Evolutionary conservation across 2,113 vertebrate species (phyloP), one percentile per base, ranked within the genome.

Genomic region (Eudyptes chrysolophus): DNA sequence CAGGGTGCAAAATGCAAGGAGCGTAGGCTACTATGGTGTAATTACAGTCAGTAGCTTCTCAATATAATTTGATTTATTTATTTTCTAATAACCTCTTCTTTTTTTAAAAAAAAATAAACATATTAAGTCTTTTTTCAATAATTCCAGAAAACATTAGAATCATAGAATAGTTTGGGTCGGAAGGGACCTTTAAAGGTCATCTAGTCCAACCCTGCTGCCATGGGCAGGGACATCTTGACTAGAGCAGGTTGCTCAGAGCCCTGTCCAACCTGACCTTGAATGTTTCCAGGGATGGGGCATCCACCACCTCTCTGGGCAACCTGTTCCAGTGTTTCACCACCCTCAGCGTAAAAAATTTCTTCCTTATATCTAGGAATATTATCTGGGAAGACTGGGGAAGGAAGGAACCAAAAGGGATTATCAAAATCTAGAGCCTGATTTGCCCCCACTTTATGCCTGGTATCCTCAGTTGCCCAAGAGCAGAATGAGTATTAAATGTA

Each of bases 371-470:
- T 42, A 42, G 42, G 14, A 42, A 42, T 42, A 42, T 54, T 75
- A 19, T 32, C 57, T 57, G 14, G 30, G 16, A 51, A 57, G 76
- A 57, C n/a, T 30, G 29, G 40, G 7, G 62, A 62, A 62, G 64
- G 62, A 83, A 52, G 21, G 18, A 8, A 55, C 27, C 34, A 61
- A 68, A 62, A 69, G 7, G 7, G 9, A 27, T 32, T 78, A 42
- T 27, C 16, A 26, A 54, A 84, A 11, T 77, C 60, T 54, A 46
- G 38, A 76, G 21, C 22, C 52, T 76, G 24, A 83, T 83, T 75
- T 2, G 1, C 20, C 24, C 34, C 38, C 3, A 0, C 19, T 76
- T 75, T 68, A 17, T 60, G 52, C 11, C 8, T 60, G 10, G 10
- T 48, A 22, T 76, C 34, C 24, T 69, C 62, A 61, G 62, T 34